Conservation (phyloP, 2,113 vertebrate genomes). For the Gadus chalcogrammus region DNA sequence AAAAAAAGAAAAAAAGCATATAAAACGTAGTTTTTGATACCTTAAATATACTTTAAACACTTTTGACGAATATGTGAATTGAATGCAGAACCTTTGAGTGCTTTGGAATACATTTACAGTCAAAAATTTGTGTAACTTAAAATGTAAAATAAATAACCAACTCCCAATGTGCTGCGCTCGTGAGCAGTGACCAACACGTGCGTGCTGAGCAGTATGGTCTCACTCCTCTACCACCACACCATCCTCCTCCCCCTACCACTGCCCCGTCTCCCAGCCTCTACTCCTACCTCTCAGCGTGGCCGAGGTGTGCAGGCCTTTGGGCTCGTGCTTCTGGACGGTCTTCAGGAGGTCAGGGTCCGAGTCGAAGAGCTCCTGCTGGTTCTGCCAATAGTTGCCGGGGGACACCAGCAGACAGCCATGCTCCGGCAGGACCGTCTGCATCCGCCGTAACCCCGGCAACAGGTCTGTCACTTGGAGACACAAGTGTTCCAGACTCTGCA, state of each 20-base stretch:
- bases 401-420: constrained; percentile 94
- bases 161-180: too few species aligned
- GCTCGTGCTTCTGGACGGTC: constrained; percentile 94
- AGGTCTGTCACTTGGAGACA: constrained; percentile 93
- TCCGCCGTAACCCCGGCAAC: constrained; percentile 85
- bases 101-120: too few species aligned
- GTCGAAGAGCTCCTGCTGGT: constrained; percentile 87
- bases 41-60: too few species aligned
- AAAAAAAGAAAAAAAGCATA: too few species aligned
- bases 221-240: constrained; percentile 21
- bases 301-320: constrained; percentile 92
- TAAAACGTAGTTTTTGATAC: too few species aligned
- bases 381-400: constrained; percentile 98
- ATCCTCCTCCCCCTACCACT: background rate
- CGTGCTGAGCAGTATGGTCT: too few species aligned
- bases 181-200: too few species aligned
- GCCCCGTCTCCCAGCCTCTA: background rate
- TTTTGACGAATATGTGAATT: too few species aligned
- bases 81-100: too few species aligned
- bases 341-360: constrained; percentile 88
- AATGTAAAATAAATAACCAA: too few species aligned
- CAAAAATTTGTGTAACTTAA: too few species aligned
- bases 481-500: constrained; percentile 84
- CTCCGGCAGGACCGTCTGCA: constrained; percentile 85
- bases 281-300: constrained; percentile 88